A percentile compares a stretch with the other conserved stretches of the same genome.
phyloP scores from a whole-genome alignment of 2,113 vertebrate species.

The Lonchura striata region DNA sequence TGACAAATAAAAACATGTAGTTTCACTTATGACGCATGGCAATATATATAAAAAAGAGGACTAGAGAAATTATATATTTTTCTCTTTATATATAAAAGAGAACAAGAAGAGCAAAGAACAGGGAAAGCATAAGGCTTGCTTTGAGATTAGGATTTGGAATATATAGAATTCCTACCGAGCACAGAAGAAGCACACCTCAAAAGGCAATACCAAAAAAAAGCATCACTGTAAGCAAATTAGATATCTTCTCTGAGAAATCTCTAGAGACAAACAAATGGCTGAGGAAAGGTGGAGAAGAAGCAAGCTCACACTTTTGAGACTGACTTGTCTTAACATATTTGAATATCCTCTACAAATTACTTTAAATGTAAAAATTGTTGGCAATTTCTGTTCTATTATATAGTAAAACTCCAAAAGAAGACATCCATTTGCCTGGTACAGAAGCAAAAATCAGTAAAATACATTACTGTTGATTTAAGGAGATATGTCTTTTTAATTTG shows the following conservation, averaged over 20 bases:
- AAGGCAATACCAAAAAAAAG: neutral
- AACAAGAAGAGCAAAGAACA: neutral
- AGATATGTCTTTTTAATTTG: neutral
- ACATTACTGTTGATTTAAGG: neutral
- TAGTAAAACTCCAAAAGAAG: neutral
- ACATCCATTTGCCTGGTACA: neutral
- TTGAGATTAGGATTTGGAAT: neutral
- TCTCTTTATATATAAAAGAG: no score
- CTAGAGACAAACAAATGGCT: neutral
- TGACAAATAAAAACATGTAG: neutral
- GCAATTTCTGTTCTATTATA: neutral
- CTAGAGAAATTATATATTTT: neutral
- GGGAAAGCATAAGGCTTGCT: neutral
- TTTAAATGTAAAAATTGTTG: neutral
- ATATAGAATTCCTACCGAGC: neutral
- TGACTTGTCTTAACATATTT: neutral
- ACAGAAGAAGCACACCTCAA: neutral
- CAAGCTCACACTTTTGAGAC: neutral
- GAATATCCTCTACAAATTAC: neutral
- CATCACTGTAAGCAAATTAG: neutral
- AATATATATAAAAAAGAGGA: neutral
- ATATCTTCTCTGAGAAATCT: neutral
- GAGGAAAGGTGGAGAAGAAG: neutral
- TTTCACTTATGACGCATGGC: neutral
- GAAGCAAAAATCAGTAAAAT: neutral